phyloP scores from a whole-genome alignment of 2,113 vertebrate genomes.

The Riparia riparia region DNA sequence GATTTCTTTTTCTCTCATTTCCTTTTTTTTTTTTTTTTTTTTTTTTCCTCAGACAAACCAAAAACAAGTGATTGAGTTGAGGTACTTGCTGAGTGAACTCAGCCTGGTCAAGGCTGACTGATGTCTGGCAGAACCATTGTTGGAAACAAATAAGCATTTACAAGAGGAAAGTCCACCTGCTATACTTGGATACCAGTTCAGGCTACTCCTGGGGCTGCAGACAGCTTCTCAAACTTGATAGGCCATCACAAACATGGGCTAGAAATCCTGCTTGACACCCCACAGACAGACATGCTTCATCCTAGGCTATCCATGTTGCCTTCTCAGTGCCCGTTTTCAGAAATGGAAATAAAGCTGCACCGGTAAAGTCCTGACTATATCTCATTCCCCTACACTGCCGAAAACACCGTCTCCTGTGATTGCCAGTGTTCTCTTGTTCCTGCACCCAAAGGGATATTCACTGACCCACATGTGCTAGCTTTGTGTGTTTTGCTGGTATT shows the following conservation, averaged over 20 bases:
- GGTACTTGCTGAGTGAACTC: conserved; percentile 32
- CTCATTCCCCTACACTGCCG: neutral
- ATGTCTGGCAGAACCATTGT: conserved; percentile 17
- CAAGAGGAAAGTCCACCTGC: neutral
- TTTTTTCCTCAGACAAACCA: conserved; percentile 24
- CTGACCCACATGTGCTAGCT: neutral
- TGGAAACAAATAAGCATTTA: conserved; percentile 32
- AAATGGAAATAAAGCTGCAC: neutral
- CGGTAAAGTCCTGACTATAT: neutral
- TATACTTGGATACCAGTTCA: neutral
- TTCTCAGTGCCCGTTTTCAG: neutral
- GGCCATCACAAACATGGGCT: neutral
- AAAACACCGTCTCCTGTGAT: neutral
- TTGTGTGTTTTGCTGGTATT: neutral
- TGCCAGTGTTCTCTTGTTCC: neutral
- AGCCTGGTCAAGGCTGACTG: neutral
- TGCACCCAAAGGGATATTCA: neutral
- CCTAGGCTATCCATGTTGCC: neutral
- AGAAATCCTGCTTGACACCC: neutral
- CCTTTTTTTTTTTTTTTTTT: neutral
- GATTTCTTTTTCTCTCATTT: conserved; percentile 57
- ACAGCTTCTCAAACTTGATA: neutral
- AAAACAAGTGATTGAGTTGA: conserved; percentile 57
- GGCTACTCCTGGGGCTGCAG: neutral
- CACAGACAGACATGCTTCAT: neutral